phyloP scores from a whole-genome alignment of 2,888 invertebrate species.

The Euplagia quadripunctaria region DNA sequence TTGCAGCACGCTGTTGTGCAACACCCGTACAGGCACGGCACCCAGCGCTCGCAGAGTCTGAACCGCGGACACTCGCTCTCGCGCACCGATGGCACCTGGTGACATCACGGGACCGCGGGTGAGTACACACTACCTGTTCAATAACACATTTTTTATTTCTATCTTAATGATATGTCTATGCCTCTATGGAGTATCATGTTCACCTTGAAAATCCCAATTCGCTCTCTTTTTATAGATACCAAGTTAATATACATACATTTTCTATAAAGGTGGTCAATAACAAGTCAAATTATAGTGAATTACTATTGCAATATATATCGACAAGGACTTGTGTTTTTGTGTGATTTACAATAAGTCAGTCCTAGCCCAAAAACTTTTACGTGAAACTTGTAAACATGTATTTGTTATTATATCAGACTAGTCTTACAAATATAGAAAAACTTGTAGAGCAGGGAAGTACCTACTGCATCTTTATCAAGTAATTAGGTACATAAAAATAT shows the following conservation, averaged over 20 bases:
- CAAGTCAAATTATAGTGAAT: neutral
- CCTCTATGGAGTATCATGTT: neutral
- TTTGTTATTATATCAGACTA: neutral
- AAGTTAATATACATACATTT: neutral
- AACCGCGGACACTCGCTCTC: conserved; percentile 91
- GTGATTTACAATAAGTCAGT: too few relatives aligned
- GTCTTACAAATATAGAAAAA: neutral
- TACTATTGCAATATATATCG: neutral
- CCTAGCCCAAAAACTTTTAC: too few relatives aligned
- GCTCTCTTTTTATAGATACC: neutral
- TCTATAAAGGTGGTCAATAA: neutral
- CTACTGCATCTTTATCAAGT: too few relatives aligned
- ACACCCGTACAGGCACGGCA: conserved; percentile 88
- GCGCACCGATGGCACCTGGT: conserved; percentile 92
- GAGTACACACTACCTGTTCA: conserved; percentile 35
- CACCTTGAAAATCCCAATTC: neutral
- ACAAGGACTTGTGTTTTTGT: too few relatives aligned
- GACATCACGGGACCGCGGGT: conserved; percentile 93
- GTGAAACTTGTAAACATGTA: neutral
- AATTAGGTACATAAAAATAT: too few relatives aligned
- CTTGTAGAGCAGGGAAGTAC: neutral
- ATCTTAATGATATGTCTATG: neutral
- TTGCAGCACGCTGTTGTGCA: conserved; percentile 89
- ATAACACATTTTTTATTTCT: neutral
- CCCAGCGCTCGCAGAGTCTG: conserved; percentile 91